These are phyloP conservation scores for Rhorus exstirpatorius DNA, from an alignment of 2,888 invertebrate species.

Conservation along the genomic window DNA sequence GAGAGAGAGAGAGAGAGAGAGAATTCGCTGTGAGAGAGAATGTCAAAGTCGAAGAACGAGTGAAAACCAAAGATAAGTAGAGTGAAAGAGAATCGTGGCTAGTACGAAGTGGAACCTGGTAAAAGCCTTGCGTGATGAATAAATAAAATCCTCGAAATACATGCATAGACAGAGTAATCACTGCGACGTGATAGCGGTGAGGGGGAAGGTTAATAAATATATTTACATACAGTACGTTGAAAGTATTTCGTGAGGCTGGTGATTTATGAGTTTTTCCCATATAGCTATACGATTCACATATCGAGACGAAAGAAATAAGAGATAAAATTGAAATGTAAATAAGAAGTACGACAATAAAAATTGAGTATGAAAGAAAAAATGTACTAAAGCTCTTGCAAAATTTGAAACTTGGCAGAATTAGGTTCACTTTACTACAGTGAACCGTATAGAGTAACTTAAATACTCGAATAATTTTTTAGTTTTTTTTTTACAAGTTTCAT, in stretches of 20 bases:
- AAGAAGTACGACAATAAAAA: too few species aligned
- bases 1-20: too few species aligned
- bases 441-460: too few species aligned
- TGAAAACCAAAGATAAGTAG: conserved; percentile 14
- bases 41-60: conserved; percentile 17
- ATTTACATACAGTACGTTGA: neutral
- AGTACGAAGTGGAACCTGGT: conserved; percentile 41
- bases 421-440: too few species aligned
- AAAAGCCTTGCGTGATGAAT: conserved; percentile 65
- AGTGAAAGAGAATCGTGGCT: conserved; percentile 55
- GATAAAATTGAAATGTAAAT: too few species aligned
- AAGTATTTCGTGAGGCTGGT: conserved; percentile 48
- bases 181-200: neutral
- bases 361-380: too few species aligned
- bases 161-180: conserved; percentile 16
- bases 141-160: conserved; percentile 56
- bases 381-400: too few species aligned
- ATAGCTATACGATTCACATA: too few species aligned
- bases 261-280: conserved; percentile 59
- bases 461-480: too few species aligned
- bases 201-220: neutral
- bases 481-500: too few species aligned
- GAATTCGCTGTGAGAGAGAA: conserved; percentile 6
- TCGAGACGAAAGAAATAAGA: too few species aligned
- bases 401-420: too few species aligned